Evolutionary conservation across 2,888 invertebrate species (phyloP), one percentile per base, ranked within the genome.

Genomic region (Epistrophe eligans): DNA sequence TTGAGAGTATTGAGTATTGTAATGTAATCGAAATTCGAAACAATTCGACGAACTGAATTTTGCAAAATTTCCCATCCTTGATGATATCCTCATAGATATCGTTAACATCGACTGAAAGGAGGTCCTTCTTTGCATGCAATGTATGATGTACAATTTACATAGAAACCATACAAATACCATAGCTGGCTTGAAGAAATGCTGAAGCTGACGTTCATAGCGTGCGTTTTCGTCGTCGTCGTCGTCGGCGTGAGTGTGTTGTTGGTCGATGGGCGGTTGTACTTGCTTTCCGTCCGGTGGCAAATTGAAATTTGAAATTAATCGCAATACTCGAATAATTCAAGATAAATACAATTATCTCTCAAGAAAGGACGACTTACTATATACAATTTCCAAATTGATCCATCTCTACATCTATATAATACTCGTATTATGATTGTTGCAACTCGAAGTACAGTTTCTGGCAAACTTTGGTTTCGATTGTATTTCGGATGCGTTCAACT

Each of bases 261-360:
- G 11, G n/a, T 10, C 11, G 17, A 3, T 58, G 38, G n/a, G 28
- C 2, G 10, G 58, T 13, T 10, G 2, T 4, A 10, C 7, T 45
- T 48, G 13, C 19, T 9, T 17, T 55, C 45, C 40, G 58, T 32
- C 79, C 64, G 43, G 13, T 80, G 57, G 72, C 66, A 80, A 77
- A 85, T 79, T 60, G 71, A 79, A 83, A 83, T 71, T 76, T 48
- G 45, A 82, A 87, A 87, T 82, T 83, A 82, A 79, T 87, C 74
- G 57, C 74, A 87, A 87, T 72, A 82, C 66, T 62, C 62, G 35
- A 77, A 71, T 67, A 74, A 79, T 73, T 24, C 70, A 70, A 77
- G 70, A 81, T 64, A 85, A 77, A 77, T 73, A 73, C 32, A 72
- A 77, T 80, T 73, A 70, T 72, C 48, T 43, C 19, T 17, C 11